Evolutionary conservation across 1,140 invertebrate species (phyloP), one percentile per base, ranked within the genome.

Genomic region (Holcopasites calliopsidis): DNA sequence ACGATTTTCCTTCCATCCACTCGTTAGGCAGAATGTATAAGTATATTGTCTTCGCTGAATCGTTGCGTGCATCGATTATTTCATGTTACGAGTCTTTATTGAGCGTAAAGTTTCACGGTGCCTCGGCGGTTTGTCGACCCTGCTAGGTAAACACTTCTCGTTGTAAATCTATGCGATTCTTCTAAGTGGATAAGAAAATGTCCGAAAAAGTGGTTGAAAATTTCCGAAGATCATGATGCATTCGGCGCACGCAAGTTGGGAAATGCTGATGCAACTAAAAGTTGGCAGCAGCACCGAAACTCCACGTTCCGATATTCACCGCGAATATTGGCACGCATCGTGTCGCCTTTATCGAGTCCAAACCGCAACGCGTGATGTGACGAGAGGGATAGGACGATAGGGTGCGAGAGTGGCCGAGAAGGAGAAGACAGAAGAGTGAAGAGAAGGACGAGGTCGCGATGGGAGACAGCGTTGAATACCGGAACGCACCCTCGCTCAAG

Each of bases 401-500:
- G 47, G n/a, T 49, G 26, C 21, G 40, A 42, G 42, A 57, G 7
- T n/a, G 3, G 47, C 21, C 3, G 28, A 8, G 13, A 68, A 11
- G 10, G 18, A 42, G 26, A 33, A 6, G 16, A n/a, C n/a, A n/a
- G n/a, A n/a, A n/a, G 23, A n/a, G 7, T 18, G 2, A n/a, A 21
- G 44, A 16, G 40, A 47, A 44, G 64, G 44, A 47, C 28, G 38
- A 58, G 49, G 76, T 42, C 23, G 42, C 5, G 47, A 10, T 23
- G 31, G 21, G 58, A 70, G 65, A 23, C 33, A 23, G 54, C 33
- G 33, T 26, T 52, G 54, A 40, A 50, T 72, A 64, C 64, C 70
- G 70, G 44, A 33, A 72, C 35, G 70, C 70, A 72, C 70, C 70
- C 70, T 72, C 70, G 70, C 16, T 21, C 58, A 8, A 40, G 58